Conservation (phyloP, 2,888 invertebrate species). For the Aphidoletes aphidimyza region DNA sequence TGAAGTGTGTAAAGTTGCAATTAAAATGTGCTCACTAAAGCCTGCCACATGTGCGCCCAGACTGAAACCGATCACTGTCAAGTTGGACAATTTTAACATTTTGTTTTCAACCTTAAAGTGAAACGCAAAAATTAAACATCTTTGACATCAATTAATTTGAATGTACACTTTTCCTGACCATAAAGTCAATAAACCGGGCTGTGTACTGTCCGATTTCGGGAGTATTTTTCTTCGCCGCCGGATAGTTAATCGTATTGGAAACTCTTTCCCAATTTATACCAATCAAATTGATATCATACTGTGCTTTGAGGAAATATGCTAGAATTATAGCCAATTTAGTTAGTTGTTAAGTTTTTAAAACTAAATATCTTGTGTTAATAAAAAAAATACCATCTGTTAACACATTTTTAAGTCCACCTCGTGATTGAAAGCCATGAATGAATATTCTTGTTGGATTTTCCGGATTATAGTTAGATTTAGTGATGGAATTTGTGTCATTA, state of each 20-base stretch:
- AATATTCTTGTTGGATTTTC: slow-evolving; percentile 61
- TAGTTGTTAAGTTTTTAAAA: too few species aligned
- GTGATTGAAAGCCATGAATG: slow-evolving; percentile 69
- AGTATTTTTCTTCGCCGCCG: background rate
- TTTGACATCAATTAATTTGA: too few species aligned
- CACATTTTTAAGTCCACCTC: background rate
- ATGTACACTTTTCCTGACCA: too few species aligned
- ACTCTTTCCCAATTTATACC: slow-evolving; percentile 37
- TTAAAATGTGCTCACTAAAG: background rate
- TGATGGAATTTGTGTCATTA: background rate
- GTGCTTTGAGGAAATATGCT: background rate
- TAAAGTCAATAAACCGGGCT: slow-evolving; percentile 54
- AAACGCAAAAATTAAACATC: background rate
- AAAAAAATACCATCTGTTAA: background rate
- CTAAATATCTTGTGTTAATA: background rate
- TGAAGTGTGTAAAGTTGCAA: background rate
- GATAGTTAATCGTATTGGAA: slow-evolving; percentile 15
- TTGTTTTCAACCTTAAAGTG: background rate
- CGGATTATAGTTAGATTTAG: slow-evolving; percentile 17
- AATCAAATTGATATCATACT: slow-evolving; percentile 38
- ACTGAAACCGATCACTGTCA: slow-evolving; percentile 56
- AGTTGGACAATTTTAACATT: slow-evolving; percentile 27
- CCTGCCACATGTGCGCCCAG: slow-evolving; percentile 57
- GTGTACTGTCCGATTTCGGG: background rate
- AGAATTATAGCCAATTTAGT: background rate